phyloP scores from a whole-genome alignment of 2,797 vertebrate genomes.

The Lateolabrax maculatus region DNA sequence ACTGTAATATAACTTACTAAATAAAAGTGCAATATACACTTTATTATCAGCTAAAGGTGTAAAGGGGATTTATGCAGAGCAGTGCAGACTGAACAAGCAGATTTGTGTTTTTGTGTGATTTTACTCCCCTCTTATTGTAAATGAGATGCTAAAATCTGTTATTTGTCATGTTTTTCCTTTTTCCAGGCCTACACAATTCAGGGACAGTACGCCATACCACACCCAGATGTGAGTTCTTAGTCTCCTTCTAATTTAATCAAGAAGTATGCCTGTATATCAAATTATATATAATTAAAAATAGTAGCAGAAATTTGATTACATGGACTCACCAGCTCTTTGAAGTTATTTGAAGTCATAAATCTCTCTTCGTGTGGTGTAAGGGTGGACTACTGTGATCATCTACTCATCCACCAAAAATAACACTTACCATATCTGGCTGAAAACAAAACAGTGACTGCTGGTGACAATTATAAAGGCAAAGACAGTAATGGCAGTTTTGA shows the following conservation, averaged over 20 bases:
- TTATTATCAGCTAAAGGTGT: neutral
- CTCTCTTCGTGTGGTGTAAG: conserved; percentile 75
- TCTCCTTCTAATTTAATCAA: conserved; percentile 52
- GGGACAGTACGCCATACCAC: conserved; percentile 99
- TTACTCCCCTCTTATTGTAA: neutral
- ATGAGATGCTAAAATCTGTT: conserved; percentile 47
- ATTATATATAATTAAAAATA: neutral
- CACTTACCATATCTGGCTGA: neutral
- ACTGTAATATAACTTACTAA: neutral
- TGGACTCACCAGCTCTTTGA: conserved; percentile 78
- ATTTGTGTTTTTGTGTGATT: neutral
- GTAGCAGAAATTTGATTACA: conserved; percentile 1
- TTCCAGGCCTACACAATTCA: conserved; percentile 99
- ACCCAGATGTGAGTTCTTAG: conserved; percentile 97
- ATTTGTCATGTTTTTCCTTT: conserved; percentile 53
- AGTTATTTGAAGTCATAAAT: conserved; percentile 31
- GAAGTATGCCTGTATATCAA: neutral
- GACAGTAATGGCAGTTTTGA: conserved; percentile 40
- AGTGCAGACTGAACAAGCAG: neutral
- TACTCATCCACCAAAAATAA: conserved; percentile 81
- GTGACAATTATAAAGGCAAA: conserved; percentile 41
- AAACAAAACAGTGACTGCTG: conserved; percentile 14
- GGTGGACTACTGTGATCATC: conserved; percentile 57
- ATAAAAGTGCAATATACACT: neutral
- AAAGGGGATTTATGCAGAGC: neutral